phyloP scores from a whole-genome alignment of 2,113 vertebrate species.

The Amphiprion ocellaris region DNA sequence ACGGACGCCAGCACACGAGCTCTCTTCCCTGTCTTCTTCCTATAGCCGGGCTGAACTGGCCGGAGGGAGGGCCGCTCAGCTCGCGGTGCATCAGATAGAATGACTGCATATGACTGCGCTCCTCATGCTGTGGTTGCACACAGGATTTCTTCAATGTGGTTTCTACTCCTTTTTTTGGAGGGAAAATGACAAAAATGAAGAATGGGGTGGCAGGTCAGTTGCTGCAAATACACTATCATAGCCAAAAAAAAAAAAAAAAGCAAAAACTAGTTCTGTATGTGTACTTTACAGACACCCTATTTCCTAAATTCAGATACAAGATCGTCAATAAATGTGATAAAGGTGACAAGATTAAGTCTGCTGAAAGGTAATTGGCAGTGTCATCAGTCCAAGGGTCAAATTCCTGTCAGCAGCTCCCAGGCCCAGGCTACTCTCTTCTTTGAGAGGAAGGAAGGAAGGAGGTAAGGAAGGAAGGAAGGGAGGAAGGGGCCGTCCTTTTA shows the following conservation, averaged over 20 bases:
- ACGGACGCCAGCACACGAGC: slow-evolving; percentile 64
- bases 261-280: not conserved
- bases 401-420: slow-evolving; percentile 47
- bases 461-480: slow-evolving; percentile 31
- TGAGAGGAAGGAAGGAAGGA: slow-evolving; percentile 51
- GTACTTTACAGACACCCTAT: slow-evolving; percentile 7
- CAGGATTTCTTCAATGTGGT: slow-evolving; percentile 43
- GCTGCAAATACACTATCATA: slow-evolving; percentile 12
- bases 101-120: slow-evolving; percentile 59
- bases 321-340: slow-evolving; percentile 46
- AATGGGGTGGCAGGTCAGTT: not conserved
- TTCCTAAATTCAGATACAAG: slow-evolving; percentile 25
- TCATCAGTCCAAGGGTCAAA: slow-evolving; percentile 53
- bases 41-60: slow-evolving; percentile 76
- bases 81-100: slow-evolving; percentile 77
- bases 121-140: slow-evolving; percentile 67
- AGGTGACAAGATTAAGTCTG: slow-evolving; percentile 36
- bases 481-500: slow-evolving; percentile 64
- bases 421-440: slow-evolving; percentile 27
- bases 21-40: slow-evolving; percentile 62
- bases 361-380: slow-evolving; percentile 39
- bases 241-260: not conserved
- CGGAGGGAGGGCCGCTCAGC: slow-evolving; percentile 75
- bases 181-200: slow-evolving; percentile 20
- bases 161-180: not conserved